Evolutionary conservation across 2,888 invertebrate species (phyloP).

Genomic region (Dioctria rufipes): DNA sequence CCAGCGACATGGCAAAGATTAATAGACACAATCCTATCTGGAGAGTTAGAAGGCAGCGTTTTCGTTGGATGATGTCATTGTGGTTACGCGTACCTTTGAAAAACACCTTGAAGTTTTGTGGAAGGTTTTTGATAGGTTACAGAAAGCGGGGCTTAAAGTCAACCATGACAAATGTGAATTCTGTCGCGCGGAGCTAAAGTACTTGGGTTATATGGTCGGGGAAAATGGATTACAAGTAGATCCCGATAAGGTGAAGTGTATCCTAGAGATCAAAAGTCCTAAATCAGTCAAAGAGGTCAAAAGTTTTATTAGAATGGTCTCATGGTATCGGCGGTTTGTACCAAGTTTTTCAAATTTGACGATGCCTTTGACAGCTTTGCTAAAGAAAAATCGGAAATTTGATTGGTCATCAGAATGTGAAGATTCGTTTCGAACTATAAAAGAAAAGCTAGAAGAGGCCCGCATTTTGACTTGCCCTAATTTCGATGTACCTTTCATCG

Average conservation of each 20-base stretch:
- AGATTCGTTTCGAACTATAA: neutral
- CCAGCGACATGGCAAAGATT: slow-evolving; percentile 50
- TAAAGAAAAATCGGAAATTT: slow-evolving; percentile 26
- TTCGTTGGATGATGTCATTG: too few species aligned
- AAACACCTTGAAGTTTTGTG: too few species aligned
- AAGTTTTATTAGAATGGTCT: neutral
- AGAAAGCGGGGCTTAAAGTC: neutral
- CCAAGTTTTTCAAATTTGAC: slow-evolving; percentile 28
- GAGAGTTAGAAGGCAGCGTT: too few species aligned
- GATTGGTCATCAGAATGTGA: slow-evolving; percentile 12
- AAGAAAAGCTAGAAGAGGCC: slow-evolving; percentile 12
- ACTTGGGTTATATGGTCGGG: too few species aligned
- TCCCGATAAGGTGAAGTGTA: slow-evolving; percentile 40
- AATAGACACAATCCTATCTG: neutral
- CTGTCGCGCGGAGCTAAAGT: too few species aligned
- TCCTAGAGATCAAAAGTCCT: slow-evolving; percentile 29
- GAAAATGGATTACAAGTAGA: slow-evolving; percentile 30
- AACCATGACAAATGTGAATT: neutral
- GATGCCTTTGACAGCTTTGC: slow-evolving; percentile 1
- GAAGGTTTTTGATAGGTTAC: too few species aligned
- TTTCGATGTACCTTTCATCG: slow-evolving; percentile 16
- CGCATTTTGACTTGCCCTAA: slow-evolving; percentile 24
- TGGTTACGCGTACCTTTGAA: too few species aligned
- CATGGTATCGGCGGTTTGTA: slow-evolving; percentile 51
- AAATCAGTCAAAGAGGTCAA: neutral